Evolutionary conservation across 1,140 invertebrate species (phyloP).

Genomic region (Drosophila jambulina): DNA sequence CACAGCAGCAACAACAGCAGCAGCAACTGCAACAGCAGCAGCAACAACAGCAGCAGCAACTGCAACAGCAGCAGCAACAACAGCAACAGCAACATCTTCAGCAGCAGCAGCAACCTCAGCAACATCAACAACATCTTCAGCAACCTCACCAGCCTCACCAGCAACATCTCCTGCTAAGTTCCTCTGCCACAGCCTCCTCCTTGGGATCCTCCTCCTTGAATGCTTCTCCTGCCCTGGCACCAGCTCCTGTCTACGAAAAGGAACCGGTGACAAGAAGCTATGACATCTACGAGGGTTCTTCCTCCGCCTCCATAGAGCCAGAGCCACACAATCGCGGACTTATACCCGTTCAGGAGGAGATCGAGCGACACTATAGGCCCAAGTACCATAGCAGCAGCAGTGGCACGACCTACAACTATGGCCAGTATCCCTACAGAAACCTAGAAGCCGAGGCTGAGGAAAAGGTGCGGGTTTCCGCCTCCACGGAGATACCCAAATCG

Average conservation of each 20-base stretch:
- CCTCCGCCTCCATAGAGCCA: conserved; percentile 6
- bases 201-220: conserved; percentile 9
- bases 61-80: conserved; percentile 12
- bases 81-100: conserved; percentile 16
- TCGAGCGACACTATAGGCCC: conserved; percentile 77
- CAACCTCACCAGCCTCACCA: conserved; percentile 17
- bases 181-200: conserved; percentile 43
- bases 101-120: conserved; percentile 33
- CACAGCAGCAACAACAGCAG: conserved; percentile 10
- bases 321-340: conserved; percentile 1
- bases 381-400: conserved; percentile 51
- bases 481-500: conserved; percentile 82
- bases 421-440: conserved; percentile 45
- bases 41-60: conserved; percentile 30
- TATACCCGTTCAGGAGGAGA: conserved; percentile 26
- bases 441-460: conserved; percentile 69
- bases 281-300: conserved; percentile 62
- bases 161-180: conserved; percentile 43
- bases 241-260: conserved; percentile 75
- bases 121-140: neutral
- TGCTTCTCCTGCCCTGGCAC: conserved; percentile 8
- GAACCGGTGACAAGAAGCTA: conserved; percentile 74
- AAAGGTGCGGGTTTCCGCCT: conserved; percentile 75
- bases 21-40: conserved; percentile 29
- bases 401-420: conserved; percentile 37